Evolutionary conservation across 2,888 invertebrate species (phyloP).

Genomic region (Acrocyrtus sp.): DNA sequence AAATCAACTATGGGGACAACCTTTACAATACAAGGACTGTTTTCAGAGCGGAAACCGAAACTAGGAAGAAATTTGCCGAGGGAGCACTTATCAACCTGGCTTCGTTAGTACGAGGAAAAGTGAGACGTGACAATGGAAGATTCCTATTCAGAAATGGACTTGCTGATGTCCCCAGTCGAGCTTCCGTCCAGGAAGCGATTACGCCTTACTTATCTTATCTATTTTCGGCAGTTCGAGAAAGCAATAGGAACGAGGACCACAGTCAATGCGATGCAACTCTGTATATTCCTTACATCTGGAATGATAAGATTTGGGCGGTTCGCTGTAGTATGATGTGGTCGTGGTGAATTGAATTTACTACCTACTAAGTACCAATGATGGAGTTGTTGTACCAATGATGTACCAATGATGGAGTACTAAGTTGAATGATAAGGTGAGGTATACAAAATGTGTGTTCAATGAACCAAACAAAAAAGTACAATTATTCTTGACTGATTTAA

Average conservation of each 20-base stretch:
- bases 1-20: background rate
- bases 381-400: too few species aligned
- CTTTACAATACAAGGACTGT: background rate
- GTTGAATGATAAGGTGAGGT: too few species aligned
- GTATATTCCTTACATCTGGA: constrained; percentile 19
- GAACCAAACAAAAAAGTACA: too few species aligned
- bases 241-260: constrained; percentile 9
- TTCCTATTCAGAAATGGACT: constrained; percentile 7
- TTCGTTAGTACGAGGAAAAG: background rate
- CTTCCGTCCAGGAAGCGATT: constrained; percentile 4
- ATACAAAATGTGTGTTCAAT: too few species aligned
- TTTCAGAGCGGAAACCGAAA: background rate
- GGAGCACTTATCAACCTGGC: background rate
- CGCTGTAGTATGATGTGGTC: constrained; percentile 33
- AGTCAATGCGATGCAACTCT: constrained; percentile 12
- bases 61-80: background rate
- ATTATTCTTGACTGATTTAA: too few species aligned
- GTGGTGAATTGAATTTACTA: too few species aligned
- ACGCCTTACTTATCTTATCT: background rate
- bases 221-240: constrained; percentile 10
- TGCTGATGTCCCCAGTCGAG: background rate
- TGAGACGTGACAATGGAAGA: background rate
- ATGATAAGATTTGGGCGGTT: constrained; percentile 13
- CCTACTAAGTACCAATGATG: too few species aligned
- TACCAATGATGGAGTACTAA: too few species aligned